These are phyloP conservation scores for Caiman crocodilus DNA, from an alignment of 2,797 vertebrate genomes.

Conservation along the genomic window DNA sequence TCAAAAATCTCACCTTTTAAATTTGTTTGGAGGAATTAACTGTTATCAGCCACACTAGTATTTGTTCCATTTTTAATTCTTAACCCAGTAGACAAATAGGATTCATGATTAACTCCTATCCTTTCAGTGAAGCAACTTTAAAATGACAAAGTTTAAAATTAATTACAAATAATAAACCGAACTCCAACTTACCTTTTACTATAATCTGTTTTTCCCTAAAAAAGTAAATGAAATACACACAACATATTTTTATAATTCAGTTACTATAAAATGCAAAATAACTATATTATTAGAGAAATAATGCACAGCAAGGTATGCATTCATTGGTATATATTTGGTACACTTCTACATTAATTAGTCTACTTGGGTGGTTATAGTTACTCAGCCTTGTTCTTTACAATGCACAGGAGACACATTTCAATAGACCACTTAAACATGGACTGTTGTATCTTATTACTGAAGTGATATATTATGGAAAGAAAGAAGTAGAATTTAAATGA, in stretches of 20 bases:
- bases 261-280: slow-evolving; percentile 43
- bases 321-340: slow-evolving; percentile 7
- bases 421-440: background rate
- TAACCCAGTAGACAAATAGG: background rate
- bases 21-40: background rate
- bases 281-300: background rate
- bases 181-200: slow-evolving; percentile 26
- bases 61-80: slow-evolving; percentile 38
- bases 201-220: slow-evolving; percentile 19
- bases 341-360: background rate
- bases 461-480: background rate
- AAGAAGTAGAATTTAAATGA: slow-evolving; percentile 39
- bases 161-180: slow-evolving; percentile 7
- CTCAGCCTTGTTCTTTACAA: background rate
- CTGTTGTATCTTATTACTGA: slow-evolving; percentile 8
- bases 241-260: slow-evolving; percentile 30
- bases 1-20: slow-evolving; percentile 22
- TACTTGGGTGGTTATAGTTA: background rate
- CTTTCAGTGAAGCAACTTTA: slow-evolving; percentile 33
- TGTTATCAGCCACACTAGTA: too few species aligned
- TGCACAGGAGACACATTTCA: slow-evolving; percentile 16
- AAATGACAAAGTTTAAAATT: slow-evolving; percentile 30
- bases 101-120: slow-evolving; percentile 36
- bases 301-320: background rate
- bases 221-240: slow-evolving; percentile 12